Percentiles rank a stretch among this genome's conserved stretches.
phyloP scores from a whole-genome alignment of 2,888 invertebrate species.

The Choristoneura rosaceana region DNA sequence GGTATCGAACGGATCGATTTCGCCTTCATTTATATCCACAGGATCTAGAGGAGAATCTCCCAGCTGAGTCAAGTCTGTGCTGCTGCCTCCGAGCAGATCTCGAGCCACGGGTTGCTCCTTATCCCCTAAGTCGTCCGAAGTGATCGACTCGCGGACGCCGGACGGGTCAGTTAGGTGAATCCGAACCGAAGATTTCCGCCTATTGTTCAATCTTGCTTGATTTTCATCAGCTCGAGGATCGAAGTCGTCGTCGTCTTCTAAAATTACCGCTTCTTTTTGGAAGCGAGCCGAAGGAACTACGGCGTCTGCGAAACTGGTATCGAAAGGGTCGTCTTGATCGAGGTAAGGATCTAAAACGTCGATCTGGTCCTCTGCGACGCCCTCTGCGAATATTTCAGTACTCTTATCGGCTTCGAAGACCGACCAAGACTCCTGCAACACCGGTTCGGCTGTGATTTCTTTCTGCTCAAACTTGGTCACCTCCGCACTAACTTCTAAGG shows the following conservation, averaged over 20 bases:
- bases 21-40: conserved; percentile 81
- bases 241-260: conserved; percentile 85
- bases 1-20: conserved; percentile 94
- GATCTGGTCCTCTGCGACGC: conserved; percentile 78
- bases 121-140: conserved; percentile 79
- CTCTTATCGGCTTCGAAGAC: conserved; percentile 87
- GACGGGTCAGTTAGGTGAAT: conserved; percentile 88
- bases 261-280: conserved; percentile 70
- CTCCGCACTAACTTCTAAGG: conserved; percentile 86
- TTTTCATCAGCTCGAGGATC: conserved; percentile 88
- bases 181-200: conserved; percentile 81
- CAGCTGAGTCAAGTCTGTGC: conserved; percentile 89
- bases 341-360: conserved; percentile 78
- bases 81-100: conserved; percentile 91
- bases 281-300: conserved; percentile 84
- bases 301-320: conserved; percentile 93
- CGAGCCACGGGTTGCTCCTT: conserved; percentile 77
- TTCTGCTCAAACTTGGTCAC: conserved; percentile 75
- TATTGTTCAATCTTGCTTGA: conserved; percentile 68
- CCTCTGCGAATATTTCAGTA: conserved; percentile 76
- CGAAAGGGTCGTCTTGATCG: conserved; percentile 92
- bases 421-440: conserved; percentile 86
- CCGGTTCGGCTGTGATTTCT: conserved; percentile 73
- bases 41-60: conserved; percentile 89
- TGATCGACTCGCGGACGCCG: conserved; percentile 85